These are phyloP conservation scores for Carassius gibelio DNA, from an alignment of 2,113 vertebrate species.

Conservation along the genomic window DNA sequence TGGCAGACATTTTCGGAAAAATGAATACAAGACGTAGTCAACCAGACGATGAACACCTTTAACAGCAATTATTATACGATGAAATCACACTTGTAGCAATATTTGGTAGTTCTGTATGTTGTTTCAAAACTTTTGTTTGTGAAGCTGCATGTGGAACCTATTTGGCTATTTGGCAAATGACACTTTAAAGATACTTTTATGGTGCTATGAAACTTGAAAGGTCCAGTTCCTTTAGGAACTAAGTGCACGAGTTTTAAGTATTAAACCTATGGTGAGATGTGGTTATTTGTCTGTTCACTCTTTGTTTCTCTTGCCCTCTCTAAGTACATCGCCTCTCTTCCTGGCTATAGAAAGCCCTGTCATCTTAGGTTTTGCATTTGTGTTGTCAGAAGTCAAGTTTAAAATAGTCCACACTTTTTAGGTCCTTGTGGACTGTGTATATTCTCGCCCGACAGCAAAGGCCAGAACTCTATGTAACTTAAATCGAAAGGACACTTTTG, in stretches of 20 bases:
- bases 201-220: background rate
- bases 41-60: too few species aligned
- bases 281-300: background rate
- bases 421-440: background rate
- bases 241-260: background rate
- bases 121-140: too few species aligned
- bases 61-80: too few species aligned
- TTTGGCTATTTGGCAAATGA: background rate
- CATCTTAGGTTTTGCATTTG: conserved; percentile 5
- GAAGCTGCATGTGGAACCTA: background rate
- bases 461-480: conserved; percentile 11
- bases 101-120: too few species aligned
- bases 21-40: too few species aligned
- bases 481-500: background rate
- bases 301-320: background rate
- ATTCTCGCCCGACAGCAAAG: conserved; percentile 14
- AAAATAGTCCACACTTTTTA: conserved; percentile 24
- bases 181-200: background rate
- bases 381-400: conserved; percentile 29
- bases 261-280: background rate
- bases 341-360: background rate
- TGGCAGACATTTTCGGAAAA: too few species aligned
- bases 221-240: background rate
- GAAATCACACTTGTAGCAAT: too few species aligned
- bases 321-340: background rate